Evolutionary conservation across 2,888 invertebrate species (phyloP).

Genomic region (Nomada fabriciana): DNA sequence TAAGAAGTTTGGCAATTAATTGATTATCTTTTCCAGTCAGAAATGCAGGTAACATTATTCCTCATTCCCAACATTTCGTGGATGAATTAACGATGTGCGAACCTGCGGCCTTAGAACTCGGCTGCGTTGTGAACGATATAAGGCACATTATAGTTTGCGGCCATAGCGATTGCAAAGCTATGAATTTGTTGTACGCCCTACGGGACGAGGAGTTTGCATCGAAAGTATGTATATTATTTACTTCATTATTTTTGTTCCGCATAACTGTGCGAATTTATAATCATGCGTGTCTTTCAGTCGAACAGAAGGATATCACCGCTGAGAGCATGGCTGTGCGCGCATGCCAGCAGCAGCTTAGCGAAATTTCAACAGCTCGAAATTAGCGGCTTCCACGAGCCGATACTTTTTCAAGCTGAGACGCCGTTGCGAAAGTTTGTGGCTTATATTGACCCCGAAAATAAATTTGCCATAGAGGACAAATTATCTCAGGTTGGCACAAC

Average conservation of each 20-base stretch:
- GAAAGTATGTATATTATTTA: conserved; percentile 84
- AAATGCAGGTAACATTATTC: conserved; percentile 98
- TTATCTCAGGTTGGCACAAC: conserved; percentile 91
- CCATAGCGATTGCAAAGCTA: conserved; percentile 99
- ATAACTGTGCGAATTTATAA: background rate
- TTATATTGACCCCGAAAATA: conserved; percentile 96
- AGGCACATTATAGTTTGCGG: conserved; percentile 98
- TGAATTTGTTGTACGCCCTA: conserved; percentile 95
- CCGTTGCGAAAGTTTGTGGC: conserved; percentile 95
- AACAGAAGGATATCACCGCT: conserved; percentile 94
- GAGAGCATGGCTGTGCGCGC: conserved; percentile 95
- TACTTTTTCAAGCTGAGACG: conserved; percentile 94
- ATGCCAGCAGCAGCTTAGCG: conserved; percentile 92
- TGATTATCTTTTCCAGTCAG: conserved; percentile 88
- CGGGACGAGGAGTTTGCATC: conserved; percentile 92
- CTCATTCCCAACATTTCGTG: conserved; percentile 94
- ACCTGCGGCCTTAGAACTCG: conserved; percentile 97
- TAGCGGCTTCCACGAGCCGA: conserved; percentile 88
- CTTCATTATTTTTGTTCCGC: background rate
- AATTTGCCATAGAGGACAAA: conserved; percentile 95
- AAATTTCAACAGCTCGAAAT: conserved; percentile 91
- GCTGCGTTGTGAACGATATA: conserved; percentile 96
- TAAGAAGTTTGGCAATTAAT: background rate
- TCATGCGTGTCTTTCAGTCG: conserved; percentile 83
- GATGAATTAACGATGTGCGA: conserved; percentile 96